Evolutionary conservation across 2,888 invertebrate genomes (phyloP), one percentile per base, ranked within the genome.

Genomic region (Orchesella flavescens): DNA sequence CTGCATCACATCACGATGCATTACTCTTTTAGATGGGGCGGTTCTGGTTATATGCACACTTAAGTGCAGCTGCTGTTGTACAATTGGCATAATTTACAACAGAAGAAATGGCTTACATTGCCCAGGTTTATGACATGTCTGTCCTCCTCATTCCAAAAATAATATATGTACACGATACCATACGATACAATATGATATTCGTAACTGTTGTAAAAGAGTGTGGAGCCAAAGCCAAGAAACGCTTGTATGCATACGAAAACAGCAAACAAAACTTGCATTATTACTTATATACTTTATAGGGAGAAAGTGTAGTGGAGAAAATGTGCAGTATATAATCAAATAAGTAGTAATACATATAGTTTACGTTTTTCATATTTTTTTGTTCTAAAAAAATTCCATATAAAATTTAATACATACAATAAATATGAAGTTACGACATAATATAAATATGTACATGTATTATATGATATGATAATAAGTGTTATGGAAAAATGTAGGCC

Each of bases 21-120:
- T 34, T 34, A 34, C 34, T 34, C 34, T 34, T 34, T 2, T 34
- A 34, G 34, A 2, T 34, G 34, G 34, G 34, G 34, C 34, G 34
- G 34, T 34, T 2, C 34, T 34, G 34, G 34, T 34, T 2, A 7
- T 21, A 17, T 59, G 46, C 73, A 59, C 55, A 68, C 76, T 76
- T 76, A 44, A 68, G 57, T 77, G 68, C 77, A 77, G 77, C 68
- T 77, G 77, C 43, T 75, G 75, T 53, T 72, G 72, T 76, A 66
- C 68, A 76, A 15, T 68, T 68, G 76, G 69, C 69, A 69, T 77
- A 77, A 77, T 77, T 77, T 69, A 44, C 44, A 66, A 66, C 43
- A 46, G 46, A 66, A 23, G 44, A 66, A 66, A 66, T 66, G 66
- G n/a, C 66, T n/a, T 66, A 44, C 46, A 19, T 66, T 66, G 34